These are phyloP conservation scores for Rhynchomys soricoides DNA, from an alignment of 2,113 vertebrate species.

Conservation along the genomic window DNA sequence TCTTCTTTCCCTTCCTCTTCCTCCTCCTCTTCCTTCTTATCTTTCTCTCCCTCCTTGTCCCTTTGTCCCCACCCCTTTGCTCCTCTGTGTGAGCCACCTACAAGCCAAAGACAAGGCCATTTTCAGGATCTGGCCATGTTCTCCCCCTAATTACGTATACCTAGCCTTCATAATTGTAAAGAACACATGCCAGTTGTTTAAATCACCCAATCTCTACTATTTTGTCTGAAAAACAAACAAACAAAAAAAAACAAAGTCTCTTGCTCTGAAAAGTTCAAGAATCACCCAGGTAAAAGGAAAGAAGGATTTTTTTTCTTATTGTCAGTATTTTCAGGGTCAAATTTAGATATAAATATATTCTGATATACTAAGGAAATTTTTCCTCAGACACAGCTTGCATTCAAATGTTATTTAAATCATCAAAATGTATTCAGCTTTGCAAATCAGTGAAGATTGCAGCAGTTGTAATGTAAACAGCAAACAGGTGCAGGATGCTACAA, in stretches of 20 bases:
- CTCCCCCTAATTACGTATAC: not conserved
- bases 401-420: slow-evolving; percentile 66
- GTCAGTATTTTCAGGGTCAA: not conserved
- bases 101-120: not conserved
- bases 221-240: not conserved
- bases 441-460: slow-evolving; percentile 33
- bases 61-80: not conserved
- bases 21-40: not conserved
- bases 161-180: not conserved
- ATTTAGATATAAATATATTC: slow-evolving; percentile 41
- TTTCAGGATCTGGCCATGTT: not conserved
- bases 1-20: too few relatives aligned
- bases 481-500: slow-evolving; percentile 61
- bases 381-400: slow-evolving; percentile 54
- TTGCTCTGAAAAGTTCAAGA: not conserved
- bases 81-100: accelerated
- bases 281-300: slow-evolving; percentile 1
- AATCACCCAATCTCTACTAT: not conserved
- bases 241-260: not conserved
- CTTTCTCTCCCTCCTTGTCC: not conserved
- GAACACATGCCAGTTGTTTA: not conserved
- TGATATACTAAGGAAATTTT: not conserved
- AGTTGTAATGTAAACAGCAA: slow-evolving; percentile 39
- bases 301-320: not conserved
- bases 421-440: slow-evolving; percentile 62